phyloP scores from a whole-genome alignment of 2,797 vertebrate genomes.

The Pteropus rufus region DNA sequence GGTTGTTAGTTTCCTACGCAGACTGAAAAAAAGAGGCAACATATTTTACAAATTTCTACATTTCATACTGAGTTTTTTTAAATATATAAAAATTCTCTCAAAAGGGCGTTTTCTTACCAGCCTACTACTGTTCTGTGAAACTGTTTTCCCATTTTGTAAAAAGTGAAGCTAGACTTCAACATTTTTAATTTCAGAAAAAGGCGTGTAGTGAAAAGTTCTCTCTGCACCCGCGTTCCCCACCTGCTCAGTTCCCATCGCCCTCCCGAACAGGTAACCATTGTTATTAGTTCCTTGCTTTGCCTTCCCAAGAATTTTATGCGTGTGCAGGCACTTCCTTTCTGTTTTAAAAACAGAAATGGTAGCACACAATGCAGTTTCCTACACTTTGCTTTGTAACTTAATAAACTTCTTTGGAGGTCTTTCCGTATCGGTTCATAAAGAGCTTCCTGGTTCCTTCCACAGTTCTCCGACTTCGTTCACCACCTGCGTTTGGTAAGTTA shows the following conservation, averaged over 20 bases:
- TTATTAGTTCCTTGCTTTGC: background rate
- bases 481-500: background rate
- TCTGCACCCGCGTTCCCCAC: background rate
- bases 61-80: background rate
- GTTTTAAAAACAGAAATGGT: background rate
- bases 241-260: background rate
- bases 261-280: slow-evolving; percentile 7
- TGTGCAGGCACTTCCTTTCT: background rate
- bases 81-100: background rate
- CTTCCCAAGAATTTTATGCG: background rate
- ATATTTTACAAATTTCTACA: background rate
- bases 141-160: background rate
- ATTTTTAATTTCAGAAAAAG: background rate
- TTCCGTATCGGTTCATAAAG: background rate
- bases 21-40: background rate
- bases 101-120: background rate
- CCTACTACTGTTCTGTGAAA: background rate
- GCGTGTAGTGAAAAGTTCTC: background rate
- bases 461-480: background rate
- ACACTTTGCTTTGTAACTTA: background rate
- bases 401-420: background rate
- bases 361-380: background rate
- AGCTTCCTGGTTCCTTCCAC: background rate
- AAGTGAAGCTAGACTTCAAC: background rate
- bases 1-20: background rate